phyloP scores from a whole-genome alignment of 2,888 invertebrate genomes.

The Tanytarsus gracilentus region DNA sequence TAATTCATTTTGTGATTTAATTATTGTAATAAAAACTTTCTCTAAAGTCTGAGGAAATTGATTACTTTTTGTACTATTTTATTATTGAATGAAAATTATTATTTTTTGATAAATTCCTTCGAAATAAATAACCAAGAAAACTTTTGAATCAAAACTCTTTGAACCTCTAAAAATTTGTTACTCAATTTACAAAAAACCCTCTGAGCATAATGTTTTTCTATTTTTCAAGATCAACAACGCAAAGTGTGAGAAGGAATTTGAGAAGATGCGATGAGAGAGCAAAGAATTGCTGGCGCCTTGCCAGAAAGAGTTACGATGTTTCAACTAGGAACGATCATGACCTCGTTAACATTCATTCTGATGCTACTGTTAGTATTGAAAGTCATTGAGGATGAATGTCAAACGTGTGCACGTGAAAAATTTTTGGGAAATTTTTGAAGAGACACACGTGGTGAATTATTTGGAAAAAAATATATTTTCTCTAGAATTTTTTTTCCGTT shows the following conservation, averaged over 20 bases:
- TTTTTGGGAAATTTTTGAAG: too few relatives aligned
- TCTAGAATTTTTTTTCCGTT: too few relatives aligned
- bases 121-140: too few relatives aligned
- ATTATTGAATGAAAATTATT: too few relatives aligned
- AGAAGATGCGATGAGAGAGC: too few relatives aligned
- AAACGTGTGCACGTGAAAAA: background rate
- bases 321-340: background rate
- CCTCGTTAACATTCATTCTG: slow-evolving; percentile 11
- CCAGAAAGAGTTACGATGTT: background rate
- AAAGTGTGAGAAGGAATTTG: background rate
- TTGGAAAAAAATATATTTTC: too few relatives aligned
- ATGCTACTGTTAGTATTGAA: background rate
- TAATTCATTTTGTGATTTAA: background rate
- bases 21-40: background rate
- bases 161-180: too few relatives aligned
- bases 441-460: too few relatives aligned
- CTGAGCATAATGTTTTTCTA: background rate
- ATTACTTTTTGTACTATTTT: too few relatives aligned
- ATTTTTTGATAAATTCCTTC: too few relatives aligned
- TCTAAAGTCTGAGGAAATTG: too few relatives aligned
- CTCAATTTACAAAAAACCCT: background rate
- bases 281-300: background rate
- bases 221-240: slow-evolving; percentile 4
- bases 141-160: too few relatives aligned
- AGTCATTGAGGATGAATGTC: slow-evolving; percentile 4